A percentile compares a stretch with the other conserved stretches of the same genome.
These are phyloP conservation scores for Centroberyx gerrardi DNA, from an alignment of 2,797 vertebrate species.

Conservation along the genomic window DNA sequence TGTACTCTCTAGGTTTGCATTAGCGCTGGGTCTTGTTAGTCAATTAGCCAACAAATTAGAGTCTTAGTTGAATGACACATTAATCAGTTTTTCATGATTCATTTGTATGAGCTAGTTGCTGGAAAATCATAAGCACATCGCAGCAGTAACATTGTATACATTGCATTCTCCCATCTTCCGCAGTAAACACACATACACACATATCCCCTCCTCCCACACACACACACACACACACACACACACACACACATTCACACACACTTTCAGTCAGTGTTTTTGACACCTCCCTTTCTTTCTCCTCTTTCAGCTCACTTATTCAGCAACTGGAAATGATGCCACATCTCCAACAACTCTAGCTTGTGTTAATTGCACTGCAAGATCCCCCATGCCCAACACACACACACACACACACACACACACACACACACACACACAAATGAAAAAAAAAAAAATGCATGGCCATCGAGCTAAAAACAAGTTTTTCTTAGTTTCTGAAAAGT, in stretches of 20 bases:
- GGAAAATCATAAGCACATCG: background rate
- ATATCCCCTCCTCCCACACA: background rate
- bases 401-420: background rate
- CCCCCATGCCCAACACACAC: no score
- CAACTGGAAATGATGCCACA: background rate
- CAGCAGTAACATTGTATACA: no score
- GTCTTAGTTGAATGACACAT: constrained; percentile 50
- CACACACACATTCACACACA: constrained; percentile 19
- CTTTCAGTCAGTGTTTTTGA: background rate
- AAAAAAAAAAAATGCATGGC: no score
- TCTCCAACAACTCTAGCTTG: background rate
- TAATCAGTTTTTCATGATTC: constrained; percentile 57
- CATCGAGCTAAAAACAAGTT: no score
- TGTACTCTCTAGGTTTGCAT: background rate
- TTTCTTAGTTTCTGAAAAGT: no score
- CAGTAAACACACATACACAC: constrained; percentile 3
- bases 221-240: constrained; percentile 21
- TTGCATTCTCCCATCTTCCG: constrained; percentile 32
- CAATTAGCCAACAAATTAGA: constrained; percentile 67
- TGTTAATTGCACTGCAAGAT: background rate
- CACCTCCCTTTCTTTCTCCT: background rate
- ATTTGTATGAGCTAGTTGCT: background rate
- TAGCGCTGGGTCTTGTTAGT: constrained; percentile 40
- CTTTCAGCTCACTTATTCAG: background rate
- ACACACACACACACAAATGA: constrained; percentile 1